Percentiles rank a stretch among this genome's conserved stretches.
Evolutionary conservation across 1,140 invertebrate species (phyloP).

Genomic region (Cardiocondyla obscurior): DNA sequence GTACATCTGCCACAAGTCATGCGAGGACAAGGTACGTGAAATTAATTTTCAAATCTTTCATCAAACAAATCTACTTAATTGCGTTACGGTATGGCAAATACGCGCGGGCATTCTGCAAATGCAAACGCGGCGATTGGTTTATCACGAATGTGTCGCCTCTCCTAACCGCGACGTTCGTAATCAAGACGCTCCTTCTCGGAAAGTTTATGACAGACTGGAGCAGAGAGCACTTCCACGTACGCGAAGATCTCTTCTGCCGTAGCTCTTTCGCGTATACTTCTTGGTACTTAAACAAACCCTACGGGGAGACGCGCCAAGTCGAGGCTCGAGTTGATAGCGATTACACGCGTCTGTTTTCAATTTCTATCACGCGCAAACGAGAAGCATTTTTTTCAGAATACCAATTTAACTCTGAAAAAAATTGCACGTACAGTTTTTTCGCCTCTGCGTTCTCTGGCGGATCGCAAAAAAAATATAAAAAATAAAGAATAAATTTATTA

Average conservation of each 20-base stretch:
- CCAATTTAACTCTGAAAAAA: background rate
- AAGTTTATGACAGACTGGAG: slow-evolving; percentile 66
- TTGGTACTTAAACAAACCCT: slow-evolving; percentile 67
- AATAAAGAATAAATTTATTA: too few relatives aligned
- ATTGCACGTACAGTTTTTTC: background rate
- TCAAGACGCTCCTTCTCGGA: slow-evolving; percentile 58
- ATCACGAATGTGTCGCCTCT: slow-evolving; percentile 33
- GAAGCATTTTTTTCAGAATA: background rate
- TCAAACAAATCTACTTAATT: too few relatives aligned
- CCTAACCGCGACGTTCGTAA: slow-evolving; percentile 49
- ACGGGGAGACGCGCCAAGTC: slow-evolving; percentile 28
- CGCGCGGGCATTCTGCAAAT: slow-evolving; percentile 13
- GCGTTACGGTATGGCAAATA: background rate
- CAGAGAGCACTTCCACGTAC: slow-evolving; percentile 62
- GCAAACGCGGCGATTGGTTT: slow-evolving; percentile 38
- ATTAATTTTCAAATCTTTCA: slow-evolving; percentile 70
- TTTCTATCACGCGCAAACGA: background rate
- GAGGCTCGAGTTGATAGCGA: slow-evolving; percentile 15
- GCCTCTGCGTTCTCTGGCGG: background rate
- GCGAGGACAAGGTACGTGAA: slow-evolving; percentile 88
- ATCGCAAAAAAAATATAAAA: background rate
- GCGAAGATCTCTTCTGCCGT: slow-evolving; percentile 44
- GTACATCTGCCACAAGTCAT: slow-evolving; percentile 90
- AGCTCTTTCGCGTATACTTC: slow-evolving; percentile 62
- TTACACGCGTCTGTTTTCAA: slow-evolving; percentile 6